phyloP scores from a whole-genome alignment of 92 coral and sea anemone genomes.

The Paramuricea clavata region DNA sequence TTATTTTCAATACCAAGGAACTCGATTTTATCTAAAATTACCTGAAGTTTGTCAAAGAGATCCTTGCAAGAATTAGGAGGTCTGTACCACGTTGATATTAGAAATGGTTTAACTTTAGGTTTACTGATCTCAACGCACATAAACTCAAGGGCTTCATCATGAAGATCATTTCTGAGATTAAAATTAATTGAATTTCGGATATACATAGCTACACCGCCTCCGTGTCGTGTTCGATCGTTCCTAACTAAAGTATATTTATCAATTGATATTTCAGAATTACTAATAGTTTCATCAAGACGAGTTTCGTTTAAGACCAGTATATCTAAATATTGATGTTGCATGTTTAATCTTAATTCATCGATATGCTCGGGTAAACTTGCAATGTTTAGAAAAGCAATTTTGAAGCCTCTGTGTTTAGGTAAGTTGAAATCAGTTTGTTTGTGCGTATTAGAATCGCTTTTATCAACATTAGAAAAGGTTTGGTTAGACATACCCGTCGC shows the following conservation, averaged over 20 bases:
- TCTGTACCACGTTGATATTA: too few relatives aligned
- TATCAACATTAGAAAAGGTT: background rate
- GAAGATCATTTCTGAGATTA: too few relatives aligned
- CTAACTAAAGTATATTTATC: background rate
- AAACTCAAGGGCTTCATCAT: too few relatives aligned
- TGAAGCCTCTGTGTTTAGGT: conserved; percentile 39
- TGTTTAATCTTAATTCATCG: background rate
- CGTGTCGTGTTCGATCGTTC: too few relatives aligned
- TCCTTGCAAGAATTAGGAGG: too few relatives aligned
- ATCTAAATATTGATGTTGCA: background rate
- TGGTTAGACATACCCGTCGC: background rate
- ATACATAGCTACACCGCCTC: too few relatives aligned
- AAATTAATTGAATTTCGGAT: too few relatives aligned
- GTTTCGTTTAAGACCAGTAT: conserved; percentile 8
- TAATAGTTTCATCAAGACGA: conserved; percentile 4
- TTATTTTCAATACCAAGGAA: too few relatives aligned
- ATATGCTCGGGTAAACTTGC: conserved; percentile 38
- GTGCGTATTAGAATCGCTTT: background rate
- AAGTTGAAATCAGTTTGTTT: background rate
- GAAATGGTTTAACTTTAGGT: too few relatives aligned
- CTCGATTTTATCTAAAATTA: too few relatives aligned
- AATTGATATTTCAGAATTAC: background rate
- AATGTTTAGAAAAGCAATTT: conserved; percentile 39
- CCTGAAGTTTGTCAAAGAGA: too few relatives aligned
- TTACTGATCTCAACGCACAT: too few relatives aligned